Evolutionary conservation across 2,888 invertebrate species (phyloP).

Genomic region (Laspeyria flexula): DNA sequence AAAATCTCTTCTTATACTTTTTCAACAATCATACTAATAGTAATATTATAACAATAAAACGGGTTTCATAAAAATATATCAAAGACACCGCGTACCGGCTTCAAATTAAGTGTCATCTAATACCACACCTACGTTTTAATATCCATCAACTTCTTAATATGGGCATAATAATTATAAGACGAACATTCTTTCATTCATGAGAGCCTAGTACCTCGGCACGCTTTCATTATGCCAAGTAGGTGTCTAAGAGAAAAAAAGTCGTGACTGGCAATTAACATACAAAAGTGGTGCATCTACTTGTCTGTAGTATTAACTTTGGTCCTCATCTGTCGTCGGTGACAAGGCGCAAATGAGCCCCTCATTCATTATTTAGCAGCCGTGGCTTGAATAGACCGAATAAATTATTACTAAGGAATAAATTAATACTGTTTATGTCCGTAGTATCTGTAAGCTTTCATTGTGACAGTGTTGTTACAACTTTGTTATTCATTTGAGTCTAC

Average conservation of each 20-base stretch:
- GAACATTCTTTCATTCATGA: slow-evolving; percentile 38
- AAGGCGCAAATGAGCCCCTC: slow-evolving; percentile 54
- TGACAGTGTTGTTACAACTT: slow-evolving; percentile 21
- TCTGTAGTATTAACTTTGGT: slow-evolving; percentile 21
- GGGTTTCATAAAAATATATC: too few species aligned
- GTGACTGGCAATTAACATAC: slow-evolving; percentile 70
- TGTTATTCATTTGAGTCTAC: slow-evolving; percentile 15
- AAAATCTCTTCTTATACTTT: too few species aligned
- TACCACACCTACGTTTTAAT: background rate
- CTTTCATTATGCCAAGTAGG: slow-evolving; percentile 48
- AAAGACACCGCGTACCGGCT: too few species aligned
- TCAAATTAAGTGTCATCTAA: too few species aligned
- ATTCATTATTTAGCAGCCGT: slow-evolving; percentile 61
- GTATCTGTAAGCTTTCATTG: background rate
- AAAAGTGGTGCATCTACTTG: slow-evolving; percentile 59
- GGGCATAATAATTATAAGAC: slow-evolving; percentile 27
- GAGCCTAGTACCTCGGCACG: slow-evolving; percentile 25
- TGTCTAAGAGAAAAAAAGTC: slow-evolving; percentile 40
- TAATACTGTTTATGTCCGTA: slow-evolving; percentile 15
- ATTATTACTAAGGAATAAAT: slow-evolving; percentile 41
- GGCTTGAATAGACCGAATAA: slow-evolving; percentile 42
- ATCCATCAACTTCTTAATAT: slow-evolving; percentile 10
- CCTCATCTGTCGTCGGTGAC: slow-evolving; percentile 49
- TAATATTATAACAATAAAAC: too few species aligned
- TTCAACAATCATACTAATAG: too few species aligned